phyloP scores from a whole-genome alignment of 1,140 invertebrate species.

The Mizuhopecten yessoensis region DNA sequence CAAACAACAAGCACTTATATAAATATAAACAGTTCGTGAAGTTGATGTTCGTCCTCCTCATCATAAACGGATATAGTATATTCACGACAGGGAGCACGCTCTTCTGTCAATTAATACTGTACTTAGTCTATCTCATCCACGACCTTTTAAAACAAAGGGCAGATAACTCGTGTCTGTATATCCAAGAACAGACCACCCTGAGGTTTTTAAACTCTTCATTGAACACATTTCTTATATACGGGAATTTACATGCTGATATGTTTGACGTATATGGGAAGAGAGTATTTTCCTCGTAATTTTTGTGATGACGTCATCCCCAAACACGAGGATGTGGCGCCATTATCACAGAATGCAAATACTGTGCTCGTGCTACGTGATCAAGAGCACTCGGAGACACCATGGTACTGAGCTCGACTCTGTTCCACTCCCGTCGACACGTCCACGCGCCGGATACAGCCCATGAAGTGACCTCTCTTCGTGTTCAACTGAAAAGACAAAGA shows the following conservation, averaged over 20 bases:
- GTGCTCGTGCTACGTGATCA: neutral
- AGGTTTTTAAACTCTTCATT: constrained; percentile 8
- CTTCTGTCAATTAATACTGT: neutral
- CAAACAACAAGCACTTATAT: constrained; percentile 32
- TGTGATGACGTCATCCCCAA: neutral
- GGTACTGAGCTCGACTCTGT: constrained; percentile 10
- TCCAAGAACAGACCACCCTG: neutral
- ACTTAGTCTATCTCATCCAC: neutral
- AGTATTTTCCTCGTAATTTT: neutral
- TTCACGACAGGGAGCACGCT: neutral
- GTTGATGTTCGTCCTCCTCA: neutral
- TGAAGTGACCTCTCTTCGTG: neutral
- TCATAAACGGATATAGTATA: neutral
- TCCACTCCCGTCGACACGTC: neutral
- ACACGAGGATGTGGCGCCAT: neutral
- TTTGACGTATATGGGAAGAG: constrained; percentile 3
- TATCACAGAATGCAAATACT: constrained; percentile 28
- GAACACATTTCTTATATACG: neutral
- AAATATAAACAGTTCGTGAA: neutral
- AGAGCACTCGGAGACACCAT: neutral
- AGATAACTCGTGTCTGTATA: neutral
- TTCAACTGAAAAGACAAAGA: neutral
- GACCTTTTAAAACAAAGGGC: constrained; percentile 38
- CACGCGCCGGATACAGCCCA: neutral
- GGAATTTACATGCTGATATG: neutral